A percentile compares a stretch with the other conserved stretches of the same genome.
Evolutionary conservation across 2,888 invertebrate species (phyloP).

Genomic region (Xylota sylvarum): DNA sequence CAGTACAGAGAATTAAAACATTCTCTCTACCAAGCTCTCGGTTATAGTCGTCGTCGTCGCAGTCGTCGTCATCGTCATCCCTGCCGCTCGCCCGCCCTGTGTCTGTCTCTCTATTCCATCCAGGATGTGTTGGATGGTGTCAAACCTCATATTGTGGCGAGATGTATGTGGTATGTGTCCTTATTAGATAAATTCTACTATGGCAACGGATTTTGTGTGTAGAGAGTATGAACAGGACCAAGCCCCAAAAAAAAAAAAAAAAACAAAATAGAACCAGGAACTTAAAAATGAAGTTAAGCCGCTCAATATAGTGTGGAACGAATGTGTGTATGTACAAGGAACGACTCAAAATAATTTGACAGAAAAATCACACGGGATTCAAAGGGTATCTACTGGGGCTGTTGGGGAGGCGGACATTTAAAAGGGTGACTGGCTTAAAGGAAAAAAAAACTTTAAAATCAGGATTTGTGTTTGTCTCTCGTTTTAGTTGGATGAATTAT

Average conservation of each 20-base stretch:
- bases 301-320: conserved; percentile 46
- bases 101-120: conserved; percentile 30
- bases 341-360: conserved; percentile 27
- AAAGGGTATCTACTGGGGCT: too few species aligned
- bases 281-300: conserved; percentile 48
- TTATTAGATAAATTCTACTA: conserved; percentile 69
- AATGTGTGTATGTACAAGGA: background rate
- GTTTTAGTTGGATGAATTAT: background rate
- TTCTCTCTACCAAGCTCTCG: conserved; percentile 45
- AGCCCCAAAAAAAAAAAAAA: background rate
- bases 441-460: conserved; percentile 7
- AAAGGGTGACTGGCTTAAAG: conserved; percentile 12
- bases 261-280: background rate
- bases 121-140: conserved; percentile 71
- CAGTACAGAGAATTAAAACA: conserved; percentile 75
- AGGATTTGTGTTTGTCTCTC: conserved; percentile 8
- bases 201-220: conserved; percentile 61
- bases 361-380: conserved; percentile 10
- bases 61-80: conserved; percentile 24
- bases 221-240: conserved; percentile 8
- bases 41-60: conserved; percentile 4
- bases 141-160: conserved; percentile 74
- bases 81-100: background rate
- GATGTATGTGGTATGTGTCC: conserved; percentile 66
- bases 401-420: background rate